Evolutionary conservation across 2,113 vertebrate species (phyloP).

Genomic region (Calypte anna): DNA sequence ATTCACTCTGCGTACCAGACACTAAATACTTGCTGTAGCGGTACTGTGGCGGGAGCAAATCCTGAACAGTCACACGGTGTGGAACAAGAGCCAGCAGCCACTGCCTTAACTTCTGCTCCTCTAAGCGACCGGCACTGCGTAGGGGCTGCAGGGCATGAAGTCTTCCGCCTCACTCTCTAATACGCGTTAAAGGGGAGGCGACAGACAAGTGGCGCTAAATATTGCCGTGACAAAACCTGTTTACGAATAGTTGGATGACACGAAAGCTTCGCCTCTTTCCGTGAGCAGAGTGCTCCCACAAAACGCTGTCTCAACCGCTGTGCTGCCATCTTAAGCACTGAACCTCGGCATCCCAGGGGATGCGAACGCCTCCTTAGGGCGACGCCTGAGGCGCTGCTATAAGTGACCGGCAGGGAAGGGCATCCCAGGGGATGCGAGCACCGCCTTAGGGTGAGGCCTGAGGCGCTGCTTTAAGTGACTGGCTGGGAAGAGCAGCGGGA

Average conservation of each 20-base stretch:
- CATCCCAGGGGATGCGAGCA: background rate
- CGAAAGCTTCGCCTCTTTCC: too few relatives aligned
- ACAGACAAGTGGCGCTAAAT: too few relatives aligned
- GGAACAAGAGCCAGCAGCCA: background rate
- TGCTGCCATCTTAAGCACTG: rapidly evolving
- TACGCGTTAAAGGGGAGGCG: background rate
- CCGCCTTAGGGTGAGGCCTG: too few relatives aligned
- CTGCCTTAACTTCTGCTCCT: background rate
- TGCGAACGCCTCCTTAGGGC: background rate
- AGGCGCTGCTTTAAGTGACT: too few relatives aligned
- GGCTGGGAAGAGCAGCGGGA: too few relatives aligned
- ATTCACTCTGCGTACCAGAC: background rate
- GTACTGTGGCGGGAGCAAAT: background rate
- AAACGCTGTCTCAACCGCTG: background rate
- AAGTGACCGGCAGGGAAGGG: too few relatives aligned
- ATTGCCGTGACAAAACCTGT: background rate
- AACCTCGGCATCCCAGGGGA: too few relatives aligned
- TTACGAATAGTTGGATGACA: background rate
- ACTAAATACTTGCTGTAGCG: background rate
- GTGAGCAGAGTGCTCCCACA: background rate
- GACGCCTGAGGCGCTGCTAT: too few relatives aligned
- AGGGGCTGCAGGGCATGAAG: background rate
- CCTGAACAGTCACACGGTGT: too few relatives aligned
- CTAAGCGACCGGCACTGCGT: background rate
- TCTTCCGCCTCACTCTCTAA: background rate